Base-by-base conservation (phyloP, 2,113 vertebrate species). In the rabbit (Oryctolagus cuniculus) region DNA sequence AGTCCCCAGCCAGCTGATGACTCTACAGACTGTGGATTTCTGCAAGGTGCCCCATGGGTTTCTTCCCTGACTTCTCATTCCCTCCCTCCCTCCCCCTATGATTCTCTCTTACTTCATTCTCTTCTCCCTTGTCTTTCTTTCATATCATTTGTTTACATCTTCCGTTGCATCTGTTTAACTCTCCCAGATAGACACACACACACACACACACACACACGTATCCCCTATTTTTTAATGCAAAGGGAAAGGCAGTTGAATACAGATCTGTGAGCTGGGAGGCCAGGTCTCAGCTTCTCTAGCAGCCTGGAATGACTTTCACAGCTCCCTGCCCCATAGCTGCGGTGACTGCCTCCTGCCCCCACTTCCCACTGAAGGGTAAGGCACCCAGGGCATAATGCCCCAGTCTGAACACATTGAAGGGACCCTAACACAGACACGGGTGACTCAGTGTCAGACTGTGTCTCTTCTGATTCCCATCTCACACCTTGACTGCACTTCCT, bases 1-100 rank as follows among this genome's bases (percentile, higher is more conserved):
- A 12, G 3, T 34, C 2, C 0, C 8, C 24, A 38, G 29, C 15
- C 7, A 27, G 16, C 24, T 38, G 88, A 51, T 5, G 7, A 34
- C 10, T 0, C 0, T 3, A 29, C 10, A 34, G 38, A 5, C 2
- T 19, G 0, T 15, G 44, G 31, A 21, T 29, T 25, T 17, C 66
- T 61, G 72, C 36, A 0, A 21, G 31, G 34, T 7, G 17, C 1
- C 19, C 38, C 72, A 11, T 11, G 51, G 61, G 34, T 86, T 55
- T 67, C 44, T 70, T 38, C 15, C 31, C 61, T 51, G 27, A 16
- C 17, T 2, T 9, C 19, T 3, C 10, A 12, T 31, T 51, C 3
- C 13, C 49, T 2, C 36, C 8, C 49, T 21, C 24, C 10, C 6
- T 15, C 27, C 34, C 15, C 10, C 25, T 34, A 3, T 10, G 22